Evolutionary conservation across 2,888 invertebrate species (phyloP).

Genomic region (Neuroscelio doddi): DNA sequence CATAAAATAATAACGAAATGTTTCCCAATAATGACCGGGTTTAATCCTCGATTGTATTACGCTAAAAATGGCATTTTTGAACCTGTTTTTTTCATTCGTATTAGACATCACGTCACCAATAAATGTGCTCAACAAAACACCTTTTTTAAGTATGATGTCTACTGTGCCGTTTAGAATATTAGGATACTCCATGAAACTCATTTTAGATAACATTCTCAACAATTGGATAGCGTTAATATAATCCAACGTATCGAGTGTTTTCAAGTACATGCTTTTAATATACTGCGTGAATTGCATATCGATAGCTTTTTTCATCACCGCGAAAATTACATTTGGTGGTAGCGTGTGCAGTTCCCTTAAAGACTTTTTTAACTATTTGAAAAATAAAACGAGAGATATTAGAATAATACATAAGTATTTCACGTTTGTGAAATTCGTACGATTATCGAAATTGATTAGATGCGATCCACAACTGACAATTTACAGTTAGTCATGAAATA

Average conservation of each 20-base stretch:
- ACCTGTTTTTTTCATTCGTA: neutral
- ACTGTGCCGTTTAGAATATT: neutral
- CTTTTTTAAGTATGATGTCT: slow-evolving; percentile 6
- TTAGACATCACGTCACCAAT: slow-evolving; percentile 4
- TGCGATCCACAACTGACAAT: too few species aligned
- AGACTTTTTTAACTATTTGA: neutral
- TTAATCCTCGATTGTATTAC: neutral
- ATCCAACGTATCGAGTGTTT: slow-evolving; percentile 1
- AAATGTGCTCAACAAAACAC: neutral
- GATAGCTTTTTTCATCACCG: slow-evolving; percentile 2
- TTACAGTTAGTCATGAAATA: too few species aligned
- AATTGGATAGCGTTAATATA: slow-evolving; percentile 7
- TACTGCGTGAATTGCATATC: slow-evolving; percentile 1
- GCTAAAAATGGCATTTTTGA: slow-evolving; percentile 1
- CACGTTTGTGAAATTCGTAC: too few species aligned
- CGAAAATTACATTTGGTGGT: slow-evolving; percentile 6
- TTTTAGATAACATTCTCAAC: neutral
- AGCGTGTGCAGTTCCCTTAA: neutral
- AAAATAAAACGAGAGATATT: neutral
- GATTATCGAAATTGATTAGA: too few species aligned
- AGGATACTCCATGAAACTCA: neutral
- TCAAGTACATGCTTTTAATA: neutral
- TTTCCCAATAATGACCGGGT: slow-evolving; percentile 26
- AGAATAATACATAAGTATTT: neutral
- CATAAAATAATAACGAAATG: slow-evolving; percentile 21